Evolutionary conservation across 1,140 invertebrate species (phyloP), one percentile per base, ranked within the genome.

Genomic region (Bombus confusus): DNA sequence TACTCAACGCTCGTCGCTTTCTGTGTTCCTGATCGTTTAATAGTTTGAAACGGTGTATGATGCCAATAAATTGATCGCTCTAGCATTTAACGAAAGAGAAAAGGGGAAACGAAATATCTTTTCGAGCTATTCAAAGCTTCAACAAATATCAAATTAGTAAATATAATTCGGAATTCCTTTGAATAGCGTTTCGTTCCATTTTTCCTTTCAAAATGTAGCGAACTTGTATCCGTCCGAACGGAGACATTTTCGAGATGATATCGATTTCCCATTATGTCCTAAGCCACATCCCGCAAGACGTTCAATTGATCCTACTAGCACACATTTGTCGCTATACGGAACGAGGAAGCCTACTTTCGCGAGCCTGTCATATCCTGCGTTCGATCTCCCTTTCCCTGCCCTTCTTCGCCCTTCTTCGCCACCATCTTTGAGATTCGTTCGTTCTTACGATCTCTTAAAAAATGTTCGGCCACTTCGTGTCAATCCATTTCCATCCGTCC

Each of bases 201-300:
- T 68, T 37, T 66, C n/a, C n/a, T 68, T 37, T 68, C 34, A 18
- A 25, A 34, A 37, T 15, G 8, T 34, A 22, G 31, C 18, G 31
- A 34, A 22, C 31, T 34, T 66, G 31, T 15, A 66, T 34, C 15
- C n/a, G 31, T 66, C 13, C 6, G 31, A 66, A 66, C 59, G 74
- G 66, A 57, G 62, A 81, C 31, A 47, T 74, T 88, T 77, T 80
- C 57, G 52, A 73, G 34, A 76, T 83, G 87, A 80, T 86, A 92
- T 92, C 90, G 91, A 92, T 92, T 92, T 92, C 77, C 88, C 91
- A 91, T 92, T 92, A 92, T 77, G 71, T 79, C 57, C 34, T 41
- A 43, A 66, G 77, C 62, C 68, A 64, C 81, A 59, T 85, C 62
- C 73, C 74, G 34, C 69, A 68, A 83, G 75, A 77, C 91, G 83